phyloP scores from a whole-genome alignment of 2,113 vertebrate genomes.

The Ochotona curzoniae region DNA sequence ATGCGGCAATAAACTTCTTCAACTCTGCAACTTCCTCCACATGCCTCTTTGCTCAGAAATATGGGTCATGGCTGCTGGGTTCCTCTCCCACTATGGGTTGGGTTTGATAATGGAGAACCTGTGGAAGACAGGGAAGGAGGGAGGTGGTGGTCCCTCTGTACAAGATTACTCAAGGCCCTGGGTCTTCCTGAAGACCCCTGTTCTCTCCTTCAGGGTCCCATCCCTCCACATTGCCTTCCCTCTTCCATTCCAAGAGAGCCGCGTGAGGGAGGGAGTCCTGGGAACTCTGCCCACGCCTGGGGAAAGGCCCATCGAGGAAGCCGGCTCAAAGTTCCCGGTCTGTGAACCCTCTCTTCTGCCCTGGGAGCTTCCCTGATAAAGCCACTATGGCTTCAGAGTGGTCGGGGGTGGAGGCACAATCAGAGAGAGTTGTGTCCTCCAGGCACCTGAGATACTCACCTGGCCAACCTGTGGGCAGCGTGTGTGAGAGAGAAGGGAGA shows the following conservation, averaged over 20 bases:
- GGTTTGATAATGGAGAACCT: neutral
- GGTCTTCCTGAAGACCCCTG: neutral
- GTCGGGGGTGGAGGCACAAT: too few species aligned
- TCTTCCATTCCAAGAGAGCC: neutral
- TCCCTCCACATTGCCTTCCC: neutral
- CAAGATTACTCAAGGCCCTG: neutral
- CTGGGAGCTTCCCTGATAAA: neutral
- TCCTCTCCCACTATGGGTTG: neutral
- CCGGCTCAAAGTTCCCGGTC: neutral
- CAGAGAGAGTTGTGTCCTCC: neutral
- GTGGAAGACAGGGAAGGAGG: neutral
- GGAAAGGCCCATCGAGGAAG: neutral
- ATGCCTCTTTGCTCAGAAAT: neutral
- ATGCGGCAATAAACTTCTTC: neutral
- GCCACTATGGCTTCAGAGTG: neutral
- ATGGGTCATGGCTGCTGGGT: neutral
- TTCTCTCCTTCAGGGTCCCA: neutral
- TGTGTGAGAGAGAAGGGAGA: too few species aligned
- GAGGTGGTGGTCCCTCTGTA: neutral
- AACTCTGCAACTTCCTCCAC: neutral
- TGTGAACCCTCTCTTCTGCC: neutral
- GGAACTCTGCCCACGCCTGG: neutral
- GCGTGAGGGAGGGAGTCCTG: neutral
- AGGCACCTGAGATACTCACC: neutral
- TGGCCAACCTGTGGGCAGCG: neutral